A percentile compares a stretch with the other conserved stretches of the same genome.
phyloP scores from a whole-genome alignment of 2,797 vertebrate genomes.

The Malacoctenus gilli region DNA sequence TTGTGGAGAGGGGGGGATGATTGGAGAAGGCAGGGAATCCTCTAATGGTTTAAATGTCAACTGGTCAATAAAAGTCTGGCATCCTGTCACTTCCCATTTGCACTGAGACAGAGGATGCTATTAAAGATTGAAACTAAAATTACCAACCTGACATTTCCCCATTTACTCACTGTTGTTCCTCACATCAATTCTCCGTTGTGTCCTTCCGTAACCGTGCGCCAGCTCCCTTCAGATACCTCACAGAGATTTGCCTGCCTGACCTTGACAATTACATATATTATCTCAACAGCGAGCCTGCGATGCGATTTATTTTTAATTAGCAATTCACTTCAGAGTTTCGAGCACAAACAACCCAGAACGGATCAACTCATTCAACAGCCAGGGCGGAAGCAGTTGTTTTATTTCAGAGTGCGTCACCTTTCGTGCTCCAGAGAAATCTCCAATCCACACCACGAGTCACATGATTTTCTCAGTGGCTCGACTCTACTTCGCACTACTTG shows the following conservation, averaged over 20 bases:
- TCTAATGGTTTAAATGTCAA: slow-evolving; percentile 79
- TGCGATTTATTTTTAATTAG: slow-evolving; percentile 41
- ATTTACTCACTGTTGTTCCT: slow-evolving; percentile 63
- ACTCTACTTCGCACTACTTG: too few relatives aligned
- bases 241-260: slow-evolving; percentile 22
- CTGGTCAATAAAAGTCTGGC: slow-evolving; percentile 76
- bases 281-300: slow-evolving; percentile 5
- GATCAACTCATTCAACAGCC: too few relatives aligned
- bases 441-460: too few relatives aligned
- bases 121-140: slow-evolving; percentile 74
- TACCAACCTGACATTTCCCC: slow-evolving; percentile 73
- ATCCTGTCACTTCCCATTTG: slow-evolving; percentile 76
- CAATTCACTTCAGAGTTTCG: slow-evolving; percentile 10
- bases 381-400: too few relatives aligned
- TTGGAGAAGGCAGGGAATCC: slow-evolving; percentile 66
- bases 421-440: too few relatives aligned
- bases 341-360: not conserved
- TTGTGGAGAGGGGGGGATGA: slow-evolving; percentile 56
- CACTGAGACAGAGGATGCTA: slow-evolving; percentile 68
- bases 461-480: too few relatives aligned
- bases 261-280: slow-evolving; percentile 16
- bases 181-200: slow-evolving; percentile 34
- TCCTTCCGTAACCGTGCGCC: slow-evolving; percentile 35
- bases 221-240: slow-evolving; percentile 21
- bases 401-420: too few relatives aligned